These are phyloP conservation scores for Sphaerophoria rueppellii DNA, from an alignment of 2,888 invertebrate species.

Conservation along the genomic window DNA sequence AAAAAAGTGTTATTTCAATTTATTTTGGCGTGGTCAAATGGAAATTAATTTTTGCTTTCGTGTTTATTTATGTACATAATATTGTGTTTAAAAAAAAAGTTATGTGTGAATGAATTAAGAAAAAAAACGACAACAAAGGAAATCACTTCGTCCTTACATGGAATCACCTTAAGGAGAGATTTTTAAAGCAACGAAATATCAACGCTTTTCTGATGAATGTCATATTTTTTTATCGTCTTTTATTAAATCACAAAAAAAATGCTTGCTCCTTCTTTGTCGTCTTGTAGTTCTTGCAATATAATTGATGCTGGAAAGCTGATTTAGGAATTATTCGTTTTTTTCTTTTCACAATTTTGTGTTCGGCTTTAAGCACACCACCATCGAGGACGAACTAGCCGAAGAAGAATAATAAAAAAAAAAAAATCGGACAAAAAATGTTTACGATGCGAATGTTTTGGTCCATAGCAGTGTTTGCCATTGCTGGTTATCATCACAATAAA, in stretches of 20 bases:
- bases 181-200: constrained; percentile 32
- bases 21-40: constrained; percentile 73
- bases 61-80: constrained; percentile 27
- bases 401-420: constrained; percentile 3
- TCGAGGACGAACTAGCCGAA: constrained; percentile 24
- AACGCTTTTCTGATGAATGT: constrained; percentile 44
- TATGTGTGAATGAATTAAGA: constrained; percentile 33
- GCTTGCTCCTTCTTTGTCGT: constrained; percentile 24
- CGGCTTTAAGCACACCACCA: not conserved
- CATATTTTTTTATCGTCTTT: constrained; percentile 32
- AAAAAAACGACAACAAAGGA: constrained; percentile 40
- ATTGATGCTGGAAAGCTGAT: constrained; percentile 49
- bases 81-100: constrained; percentile 23
- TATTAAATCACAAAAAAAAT: constrained; percentile 54
- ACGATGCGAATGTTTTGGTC: constrained; percentile 50
- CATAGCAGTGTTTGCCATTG: constrained; percentile 62
- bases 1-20: constrained; percentile 69
- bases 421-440: constrained; percentile 52
- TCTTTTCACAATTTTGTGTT: constrained; percentile 5
- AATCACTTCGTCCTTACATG: constrained; percentile 32
- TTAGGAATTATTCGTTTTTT: constrained; percentile 25
- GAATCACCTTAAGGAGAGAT: not conserved
- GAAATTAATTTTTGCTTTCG: constrained; percentile 62
- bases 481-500: constrained; percentile 60
- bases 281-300: constrained; percentile 57